These are phyloP conservation scores for Atta cephalotes DNA, from an alignment of 1,140 invertebrate genomes.

Conservation along the genomic window DNA sequence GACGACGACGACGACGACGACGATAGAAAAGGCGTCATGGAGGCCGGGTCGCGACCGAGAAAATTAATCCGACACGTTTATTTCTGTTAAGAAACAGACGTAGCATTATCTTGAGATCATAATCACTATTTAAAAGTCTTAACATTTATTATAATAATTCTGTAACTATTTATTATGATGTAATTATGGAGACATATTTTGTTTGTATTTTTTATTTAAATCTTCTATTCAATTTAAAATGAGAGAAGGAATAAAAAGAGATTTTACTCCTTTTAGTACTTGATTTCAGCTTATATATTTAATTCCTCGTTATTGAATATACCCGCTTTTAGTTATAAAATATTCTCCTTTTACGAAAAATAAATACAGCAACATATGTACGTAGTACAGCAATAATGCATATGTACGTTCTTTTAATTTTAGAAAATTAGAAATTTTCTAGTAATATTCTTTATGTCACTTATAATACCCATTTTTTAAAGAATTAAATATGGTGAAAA, in stretches of 20 bases:
- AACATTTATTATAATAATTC: not conserved
- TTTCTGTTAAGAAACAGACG: not conserved
- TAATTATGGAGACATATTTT: not conserved
- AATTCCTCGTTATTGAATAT: not conserved
- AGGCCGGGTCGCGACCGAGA: constrained; percentile 13
- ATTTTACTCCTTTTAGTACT: constrained; percentile 7
- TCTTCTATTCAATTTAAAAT: not conserved
- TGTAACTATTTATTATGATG: not conserved
- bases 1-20: constrained; percentile 18
- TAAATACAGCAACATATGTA: not conserved
- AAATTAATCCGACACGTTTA: constrained; percentile 2
- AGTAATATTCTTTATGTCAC: not conserved
- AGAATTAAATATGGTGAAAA: not conserved
- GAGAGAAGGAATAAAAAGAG: not conserved
- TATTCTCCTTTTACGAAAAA: not conserved
- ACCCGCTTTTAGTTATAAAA: not conserved
- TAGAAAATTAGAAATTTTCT: not conserved
- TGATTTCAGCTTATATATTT: not conserved
- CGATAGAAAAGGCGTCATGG: constrained; percentile 17
- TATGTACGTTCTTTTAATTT: not conserved
- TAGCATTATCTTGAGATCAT: not conserved
- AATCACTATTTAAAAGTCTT: not conserved
- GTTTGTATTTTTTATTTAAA: not conserved
- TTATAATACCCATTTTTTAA: not conserved
- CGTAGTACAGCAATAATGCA: too few relatives aligned